Evolutionary conservation across 2,888 invertebrate genomes (phyloP), one percentile per base, ranked within the genome.

Genomic region (Parnassius orleans): DNA sequence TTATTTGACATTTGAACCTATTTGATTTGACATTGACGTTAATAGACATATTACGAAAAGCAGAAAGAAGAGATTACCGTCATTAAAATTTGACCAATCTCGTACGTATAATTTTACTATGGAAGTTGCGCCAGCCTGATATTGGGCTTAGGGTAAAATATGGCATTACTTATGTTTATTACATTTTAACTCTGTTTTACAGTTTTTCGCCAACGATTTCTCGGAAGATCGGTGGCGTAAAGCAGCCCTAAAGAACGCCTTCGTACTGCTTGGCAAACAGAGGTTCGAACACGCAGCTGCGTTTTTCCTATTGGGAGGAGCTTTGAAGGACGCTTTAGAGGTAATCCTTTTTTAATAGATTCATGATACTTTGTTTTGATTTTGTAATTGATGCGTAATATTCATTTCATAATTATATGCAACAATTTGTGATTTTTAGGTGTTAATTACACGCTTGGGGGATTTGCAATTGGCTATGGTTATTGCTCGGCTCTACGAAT

Each of bases 231-330:
- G 98, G 59, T 99, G 99, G 99, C 94, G 98, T 19, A 99, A 98
- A 79, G 98, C 99, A 0, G 99, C 99, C 0, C 84, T 99, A 66
- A 99, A 99, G 89, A 99, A 99, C 84, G 99, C 99, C 0, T 99
- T 98, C 80, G 98, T 98, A 2, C 87, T 99, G 51, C 93, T 99
- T 48, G 97, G 99, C 3, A 98, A 97, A 78, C 99, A 99, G 85
- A 86, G 99, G 57, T 99, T 99, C 81, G 97, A 98, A 66, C 99
- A 99, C 79, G 99, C 99, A 0, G 99, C 99, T 0, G 99, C 99
- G 0, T 99, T 99, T 92, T 99, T 99, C 87, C 92, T 99, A 60
- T 91, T 99, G 7, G 99, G 98, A 24, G 98, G 98, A 24, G 96
- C 98, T 44, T 87, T 99, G 43, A 95, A 97, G 73, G 99, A 99